Evolutionary conservation across 2,888 invertebrate genomes (phyloP).

Genomic region (Stratiomys singularior): DNA sequence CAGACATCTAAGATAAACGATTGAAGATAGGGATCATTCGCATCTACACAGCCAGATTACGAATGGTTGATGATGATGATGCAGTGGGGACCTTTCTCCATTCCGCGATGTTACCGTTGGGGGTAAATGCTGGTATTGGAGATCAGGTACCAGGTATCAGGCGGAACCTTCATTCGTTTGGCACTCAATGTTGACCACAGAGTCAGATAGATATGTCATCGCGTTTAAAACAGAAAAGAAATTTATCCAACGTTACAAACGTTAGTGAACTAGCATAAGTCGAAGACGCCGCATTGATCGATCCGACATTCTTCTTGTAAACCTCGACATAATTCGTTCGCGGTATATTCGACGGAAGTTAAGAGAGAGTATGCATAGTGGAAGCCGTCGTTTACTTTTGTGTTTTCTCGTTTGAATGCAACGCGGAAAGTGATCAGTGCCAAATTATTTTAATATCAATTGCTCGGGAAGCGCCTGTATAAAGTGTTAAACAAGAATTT

Average conservation of each 20-base stretch:
- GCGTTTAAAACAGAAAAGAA: slow-evolving; percentile 51
- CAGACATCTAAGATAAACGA: not conserved
- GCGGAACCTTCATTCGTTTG: not conserved
- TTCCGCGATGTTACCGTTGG: not conserved
- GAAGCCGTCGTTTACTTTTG: not conserved
- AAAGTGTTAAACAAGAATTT: not conserved
- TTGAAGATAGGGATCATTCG: slow-evolving; percentile 9
- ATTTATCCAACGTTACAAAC: slow-evolving; percentile 47
- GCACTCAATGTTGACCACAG: not conserved
- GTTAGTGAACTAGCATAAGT: slow-evolving; percentile 46
- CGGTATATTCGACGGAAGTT: not conserved
- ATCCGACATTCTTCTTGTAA: not conserved
- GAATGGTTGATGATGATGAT: not conserved
- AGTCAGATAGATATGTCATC: slow-evolving; percentile 47
- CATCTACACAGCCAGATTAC: not conserved
- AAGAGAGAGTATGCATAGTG: not conserved
- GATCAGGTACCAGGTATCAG: not conserved
- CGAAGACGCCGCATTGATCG: slow-evolving; percentile 40
- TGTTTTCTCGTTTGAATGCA: not conserved
- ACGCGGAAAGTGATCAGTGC: slow-evolving; percentile 3
- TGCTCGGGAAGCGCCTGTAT: not conserved
- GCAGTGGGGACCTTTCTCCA: slow-evolving; percentile 48
- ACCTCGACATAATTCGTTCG: not conserved
- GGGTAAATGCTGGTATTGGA: not conserved
- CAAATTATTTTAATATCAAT: not conserved